These are phyloP conservation scores for Lacerta agilis DNA, from an alignment of 2,797 vertebrate genomes.

Conservation along the genomic window DNA sequence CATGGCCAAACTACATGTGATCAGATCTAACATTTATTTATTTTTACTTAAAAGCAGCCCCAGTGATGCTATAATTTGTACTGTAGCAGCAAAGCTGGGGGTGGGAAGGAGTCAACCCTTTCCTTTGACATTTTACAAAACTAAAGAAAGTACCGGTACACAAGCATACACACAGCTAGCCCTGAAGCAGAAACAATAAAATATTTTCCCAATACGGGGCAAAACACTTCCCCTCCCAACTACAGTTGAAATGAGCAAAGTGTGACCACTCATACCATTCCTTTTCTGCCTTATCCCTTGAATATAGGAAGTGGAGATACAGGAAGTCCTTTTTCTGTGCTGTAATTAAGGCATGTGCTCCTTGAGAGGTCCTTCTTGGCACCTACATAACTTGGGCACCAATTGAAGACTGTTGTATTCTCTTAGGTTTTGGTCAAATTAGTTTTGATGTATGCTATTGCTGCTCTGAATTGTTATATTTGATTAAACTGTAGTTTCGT, in stretches of 20 bases:
- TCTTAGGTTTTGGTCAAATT: background rate
- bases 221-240: background rate
- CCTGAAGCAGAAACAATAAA: background rate
- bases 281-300: background rate
- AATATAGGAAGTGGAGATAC: background rate
- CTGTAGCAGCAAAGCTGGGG: background rate
- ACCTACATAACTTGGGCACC: background rate
- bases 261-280: background rate
- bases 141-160: background rate
- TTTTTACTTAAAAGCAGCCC: background rate
- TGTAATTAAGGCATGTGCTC: background rate
- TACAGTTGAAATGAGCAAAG: background rate
- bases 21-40: background rate
- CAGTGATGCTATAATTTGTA: background rate
- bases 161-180: background rate
- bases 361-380: background rate
- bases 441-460: background rate
- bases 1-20: background rate
- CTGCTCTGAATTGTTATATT: background rate
- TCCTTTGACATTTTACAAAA: background rate
- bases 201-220: background rate
- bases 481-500: background rate
- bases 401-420: background rate
- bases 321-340: background rate
- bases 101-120: background rate